Conservation (phyloP, 2,113 vertebrate genomes). For the Suncus etruscus region DNA sequence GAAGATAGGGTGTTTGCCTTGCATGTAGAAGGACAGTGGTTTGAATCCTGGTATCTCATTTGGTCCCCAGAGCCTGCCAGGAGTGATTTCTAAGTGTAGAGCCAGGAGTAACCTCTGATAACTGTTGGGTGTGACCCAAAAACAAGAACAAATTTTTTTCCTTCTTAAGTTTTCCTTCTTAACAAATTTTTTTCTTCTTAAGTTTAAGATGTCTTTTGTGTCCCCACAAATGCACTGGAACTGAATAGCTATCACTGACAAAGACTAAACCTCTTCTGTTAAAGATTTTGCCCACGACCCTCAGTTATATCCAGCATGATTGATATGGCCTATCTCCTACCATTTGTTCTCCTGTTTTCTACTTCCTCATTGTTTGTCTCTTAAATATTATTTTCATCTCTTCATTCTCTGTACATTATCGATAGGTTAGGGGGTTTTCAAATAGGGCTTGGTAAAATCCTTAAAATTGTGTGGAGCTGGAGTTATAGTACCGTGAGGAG, state of each 20-base stretch:
- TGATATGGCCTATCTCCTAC: background rate
- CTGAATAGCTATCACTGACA: background rate
- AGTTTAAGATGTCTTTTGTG: background rate
- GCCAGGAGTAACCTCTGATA: too few species aligned
- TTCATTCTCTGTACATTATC: background rate
- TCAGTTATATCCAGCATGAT: rapidly evolving
- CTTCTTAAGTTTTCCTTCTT: too few species aligned
- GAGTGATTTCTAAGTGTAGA: too few species aligned
- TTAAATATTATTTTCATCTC: background rate
- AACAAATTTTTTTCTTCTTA: background rate
- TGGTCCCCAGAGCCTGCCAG: too few species aligned
- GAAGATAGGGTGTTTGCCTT: too few species aligned
- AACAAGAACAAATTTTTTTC: too few species aligned
- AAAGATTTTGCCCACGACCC: background rate
- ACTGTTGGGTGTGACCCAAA: too few species aligned
- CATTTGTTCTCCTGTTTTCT: background rate
- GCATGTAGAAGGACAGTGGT: too few species aligned
- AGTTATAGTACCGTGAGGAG: background rate
- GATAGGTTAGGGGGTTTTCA: background rate
- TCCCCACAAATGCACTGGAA: background rate
- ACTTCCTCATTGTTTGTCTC: background rate
- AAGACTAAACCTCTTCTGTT: background rate
- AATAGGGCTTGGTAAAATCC: background rate
- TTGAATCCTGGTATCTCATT: too few species aligned
- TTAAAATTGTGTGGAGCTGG: background rate